A percentile compares a stretch with the other conserved stretches of the same genome.
Conservation (phyloP, 2,888 invertebrate species). For the Lathronympha strigana region DNA sequence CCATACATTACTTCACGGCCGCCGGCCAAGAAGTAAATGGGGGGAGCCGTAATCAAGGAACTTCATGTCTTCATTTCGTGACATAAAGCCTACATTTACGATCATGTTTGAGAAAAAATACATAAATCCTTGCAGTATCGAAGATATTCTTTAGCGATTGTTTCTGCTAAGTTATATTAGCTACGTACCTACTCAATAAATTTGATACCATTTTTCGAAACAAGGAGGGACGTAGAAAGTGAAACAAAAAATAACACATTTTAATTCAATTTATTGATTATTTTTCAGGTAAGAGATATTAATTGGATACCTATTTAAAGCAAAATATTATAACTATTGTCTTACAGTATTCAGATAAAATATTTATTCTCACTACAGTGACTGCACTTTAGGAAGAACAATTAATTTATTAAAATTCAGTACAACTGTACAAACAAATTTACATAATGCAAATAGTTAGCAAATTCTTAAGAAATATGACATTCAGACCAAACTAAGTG, state of each 20-base stretch:
- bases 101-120: too few relatives aligned
- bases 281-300: conserved; percentile 70
- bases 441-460: conserved; percentile 50
- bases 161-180: too few relatives aligned
- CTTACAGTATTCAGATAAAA: conserved; percentile 65
- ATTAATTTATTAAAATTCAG: conserved; percentile 57
- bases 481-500: conserved; percentile 46
- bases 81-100: too few relatives aligned
- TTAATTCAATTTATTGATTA: conserved; percentile 75
- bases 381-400: conserved; percentile 42
- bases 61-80: too few relatives aligned
- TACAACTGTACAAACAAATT: conserved; percentile 77
- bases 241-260: conserved; percentile 45
- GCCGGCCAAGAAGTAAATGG: too few relatives aligned
- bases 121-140: too few relatives aligned
- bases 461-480: conserved; percentile 52
- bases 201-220: background rate
- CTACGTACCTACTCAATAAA: background rate
- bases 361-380: conserved; percentile 61
- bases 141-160: too few relatives aligned
- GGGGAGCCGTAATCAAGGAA: too few relatives aligned
- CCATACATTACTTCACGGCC: too few relatives aligned
- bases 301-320: conserved; percentile 71
- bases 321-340: conserved; percentile 69
- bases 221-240: background rate